Conservation (phyloP, 2,113 vertebrate species). For the Sceloporus undulatus region DNA sequence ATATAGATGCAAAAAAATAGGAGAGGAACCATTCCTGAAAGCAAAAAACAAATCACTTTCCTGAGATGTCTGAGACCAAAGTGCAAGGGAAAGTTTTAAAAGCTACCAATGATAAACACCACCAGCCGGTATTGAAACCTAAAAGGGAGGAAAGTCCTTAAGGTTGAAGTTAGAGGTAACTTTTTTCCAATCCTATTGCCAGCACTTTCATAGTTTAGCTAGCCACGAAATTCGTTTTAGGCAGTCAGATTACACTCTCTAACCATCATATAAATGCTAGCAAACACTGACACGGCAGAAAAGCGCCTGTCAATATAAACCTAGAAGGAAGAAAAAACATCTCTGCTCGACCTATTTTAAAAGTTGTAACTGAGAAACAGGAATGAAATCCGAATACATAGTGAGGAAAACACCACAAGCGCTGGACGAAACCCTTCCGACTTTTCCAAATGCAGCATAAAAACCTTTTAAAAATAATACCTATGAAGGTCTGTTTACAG, state of each 20-base stretch:
- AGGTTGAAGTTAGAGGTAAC: neutral
- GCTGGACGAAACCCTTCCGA: slow-evolving; percentile 39
- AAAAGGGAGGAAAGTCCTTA: neutral
- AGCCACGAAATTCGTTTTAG: neutral
- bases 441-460: neutral
- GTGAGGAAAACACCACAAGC: slow-evolving; percentile 34
- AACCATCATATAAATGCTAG: slow-evolving; percentile 3
- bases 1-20: neutral
- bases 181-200: neutral
- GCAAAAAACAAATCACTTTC: slow-evolving; percentile 43
- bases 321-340: neutral
- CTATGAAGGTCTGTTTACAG: neutral
- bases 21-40: slow-evolving; percentile 59
- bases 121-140: neutral
- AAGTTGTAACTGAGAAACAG: neutral
- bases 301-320: neutral
- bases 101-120: neutral
- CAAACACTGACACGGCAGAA: slow-evolving; percentile 53
- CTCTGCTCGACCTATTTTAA: slow-evolving; percentile 7
- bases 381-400: slow-evolving; percentile 49
- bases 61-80: slow-evolving; percentile 47
- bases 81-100: neutral
- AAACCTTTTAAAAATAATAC: neutral
- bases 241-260: neutral
- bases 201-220: neutral